A percentile compares a stretch with the other conserved stretches of the same genome.
phyloP scores from a whole-genome alignment of 2,888 invertebrate genomes.

The Leptinotarsa haldemani region DNA sequence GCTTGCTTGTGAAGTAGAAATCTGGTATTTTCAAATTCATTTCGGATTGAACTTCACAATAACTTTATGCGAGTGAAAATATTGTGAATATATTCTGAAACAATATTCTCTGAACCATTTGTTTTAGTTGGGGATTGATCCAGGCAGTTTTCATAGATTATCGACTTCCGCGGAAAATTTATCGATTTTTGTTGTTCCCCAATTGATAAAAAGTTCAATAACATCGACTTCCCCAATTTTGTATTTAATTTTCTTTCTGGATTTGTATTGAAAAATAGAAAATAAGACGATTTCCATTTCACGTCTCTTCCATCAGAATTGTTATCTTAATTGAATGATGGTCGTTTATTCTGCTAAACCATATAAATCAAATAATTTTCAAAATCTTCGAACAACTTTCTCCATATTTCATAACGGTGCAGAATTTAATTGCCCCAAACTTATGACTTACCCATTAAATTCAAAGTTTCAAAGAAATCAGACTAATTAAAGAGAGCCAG shows the following conservation, averaged over 20 bases:
- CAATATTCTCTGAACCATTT: too few species aligned
- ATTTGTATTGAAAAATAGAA: background rate
- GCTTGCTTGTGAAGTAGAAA: too few species aligned
- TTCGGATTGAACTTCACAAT: too few species aligned
- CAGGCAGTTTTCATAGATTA: too few species aligned
- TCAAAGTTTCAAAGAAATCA: conserved; percentile 8
- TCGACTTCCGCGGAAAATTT: too few species aligned
- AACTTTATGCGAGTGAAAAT: too few species aligned
- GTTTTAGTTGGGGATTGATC: too few species aligned
- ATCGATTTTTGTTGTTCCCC: too few species aligned
- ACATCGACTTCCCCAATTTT: background rate
- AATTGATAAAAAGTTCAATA: background rate
- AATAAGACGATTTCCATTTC: background rate
- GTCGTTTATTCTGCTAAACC: conserved; percentile 6
- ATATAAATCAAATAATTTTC: conserved; percentile 21
- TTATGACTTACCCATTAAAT: background rate
- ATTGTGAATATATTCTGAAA: too few species aligned
- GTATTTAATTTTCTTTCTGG: background rate
- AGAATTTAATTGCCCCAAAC: conserved; percentile 7
- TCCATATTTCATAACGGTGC: conserved; percentile 14
- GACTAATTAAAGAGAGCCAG: background rate
- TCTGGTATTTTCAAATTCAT: too few species aligned
- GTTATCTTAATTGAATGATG: conserved; percentile 16
- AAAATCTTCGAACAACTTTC: conserved; percentile 19
- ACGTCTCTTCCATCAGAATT: conserved; percentile 15